These are phyloP conservation scores for Caenorhabditis sp. DNA, from an alignment of 2,888 invertebrate genomes.

Conservation along the genomic window DNA sequence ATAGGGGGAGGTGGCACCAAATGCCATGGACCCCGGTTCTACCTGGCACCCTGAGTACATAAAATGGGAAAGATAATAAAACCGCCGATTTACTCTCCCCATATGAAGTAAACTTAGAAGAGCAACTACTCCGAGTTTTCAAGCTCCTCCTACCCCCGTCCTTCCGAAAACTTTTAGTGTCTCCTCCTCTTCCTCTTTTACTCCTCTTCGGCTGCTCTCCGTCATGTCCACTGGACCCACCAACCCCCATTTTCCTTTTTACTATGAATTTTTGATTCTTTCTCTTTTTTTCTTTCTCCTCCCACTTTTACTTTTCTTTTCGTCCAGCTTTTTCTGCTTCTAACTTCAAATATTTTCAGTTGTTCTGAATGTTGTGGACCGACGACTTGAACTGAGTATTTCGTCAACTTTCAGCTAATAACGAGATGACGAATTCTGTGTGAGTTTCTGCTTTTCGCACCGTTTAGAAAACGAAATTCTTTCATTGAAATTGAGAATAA, in stretches of 20 bases:
- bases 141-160: conserved; percentile 31
- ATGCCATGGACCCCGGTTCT: not conserved
- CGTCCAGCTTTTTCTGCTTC: not conserved
- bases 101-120: conserved; percentile 5
- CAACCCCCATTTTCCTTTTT: conserved; percentile 33
- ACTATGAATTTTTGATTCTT: conserved; percentile 56
- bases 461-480: not conserved
- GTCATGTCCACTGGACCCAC: conserved; percentile 23
- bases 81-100: not conserved
- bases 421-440: conserved; percentile 64
- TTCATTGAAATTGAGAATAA: conserved; percentile 15
- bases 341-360: conserved; percentile 23
- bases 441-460: conserved; percentile 43
- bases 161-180: conserved; percentile 59
- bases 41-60: not conserved
- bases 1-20: not conserved
- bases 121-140: conserved; percentile 41
- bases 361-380: conserved; percentile 32
- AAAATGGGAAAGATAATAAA: not conserved
- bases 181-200: conserved; percentile 40
- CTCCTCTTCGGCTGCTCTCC: conserved; percentile 34
- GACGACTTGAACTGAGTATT: conserved; percentile 10
- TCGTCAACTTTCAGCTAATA: not conserved
- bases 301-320: conserved; percentile 20
- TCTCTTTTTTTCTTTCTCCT: conserved; percentile 7